Conservation (phyloP, 1,140 invertebrate species). For the Drosophila hydei region DNA sequence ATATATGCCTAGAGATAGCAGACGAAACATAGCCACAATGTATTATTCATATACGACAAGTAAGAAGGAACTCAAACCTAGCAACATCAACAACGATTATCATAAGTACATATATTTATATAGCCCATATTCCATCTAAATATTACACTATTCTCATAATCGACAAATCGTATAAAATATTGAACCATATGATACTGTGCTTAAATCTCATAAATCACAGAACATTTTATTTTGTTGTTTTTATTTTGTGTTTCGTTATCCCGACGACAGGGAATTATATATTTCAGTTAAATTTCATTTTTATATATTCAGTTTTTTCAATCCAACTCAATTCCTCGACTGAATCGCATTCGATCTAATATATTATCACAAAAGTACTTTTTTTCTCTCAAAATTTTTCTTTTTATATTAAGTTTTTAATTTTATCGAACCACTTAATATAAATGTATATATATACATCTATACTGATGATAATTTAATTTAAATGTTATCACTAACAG, state of each 20-base stretch:
- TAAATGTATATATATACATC: constrained; percentile 31
- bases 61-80: constrained; percentile 64
- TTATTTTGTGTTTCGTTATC: constrained; percentile 5
- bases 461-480: constrained; percentile 22
- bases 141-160: background rate
- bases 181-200: background rate
- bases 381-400: constrained; percentile 4
- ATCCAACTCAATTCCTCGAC: background rate
- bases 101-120: constrained; percentile 15
- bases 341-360: no score
- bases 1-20: constrained; percentile 7
- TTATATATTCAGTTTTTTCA: background rate
- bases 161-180: background rate
- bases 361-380: background rate
- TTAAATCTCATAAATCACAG: background rate
- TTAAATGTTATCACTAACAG: constrained; percentile 50
- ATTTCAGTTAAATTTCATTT: background rate
- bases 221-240: background rate
- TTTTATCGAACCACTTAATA: constrained; percentile 1
- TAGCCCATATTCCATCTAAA: background rate
- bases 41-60: constrained; percentile 55
- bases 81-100: constrained; percentile 42
- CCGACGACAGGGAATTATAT: background rate
- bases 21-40: constrained; percentile 59
- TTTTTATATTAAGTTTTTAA: constrained; percentile 5